Evolutionary conservation across 2,113 vertebrate genomes (phyloP), one percentile per base, ranked within the genome.

Genomic region (Rhineura floridana): DNA sequence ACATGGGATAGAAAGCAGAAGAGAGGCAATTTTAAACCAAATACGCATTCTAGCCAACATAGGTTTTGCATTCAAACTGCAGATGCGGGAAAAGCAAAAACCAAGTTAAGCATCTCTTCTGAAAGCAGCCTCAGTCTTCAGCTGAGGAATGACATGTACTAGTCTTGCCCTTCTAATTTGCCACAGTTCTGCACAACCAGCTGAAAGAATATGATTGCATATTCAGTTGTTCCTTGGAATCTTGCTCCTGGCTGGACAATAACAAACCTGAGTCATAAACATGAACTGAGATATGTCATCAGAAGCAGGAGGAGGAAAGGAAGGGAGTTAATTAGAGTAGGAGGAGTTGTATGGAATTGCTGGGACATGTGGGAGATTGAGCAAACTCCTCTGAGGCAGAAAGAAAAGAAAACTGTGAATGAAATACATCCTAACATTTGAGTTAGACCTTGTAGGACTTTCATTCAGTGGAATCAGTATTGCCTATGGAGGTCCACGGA

Each of bases 201-300:
- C 23, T 79, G 42, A 70, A 39, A 7, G 62, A 21, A 62, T 63
- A 44, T n/a, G 65, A 80, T 72, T 85, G 76, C 83, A 85, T 84
- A 62, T 85, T 78, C 81, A 46, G n/a, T 48, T 21, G 59, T 80
- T 30, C 39, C 76, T 79, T 50, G 48, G 62, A 89, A 79, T 84
- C 39, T 79, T 55, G 86, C 82, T 39, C 65, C 33, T 59, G 39
- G 83, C 50, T 84, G 52, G 81, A 80, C 33, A 80, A 52, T 13
- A 59, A 42, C 39, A 67, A 46, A 80, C 50, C 36, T 69, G 39
- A 80, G 30, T 72, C 55, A 48, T 63, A 80, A 89, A 84, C 85
- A 84, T 8, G 50, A 84, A 78, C 50, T 30, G 13, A 62, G 88
- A 63, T 62, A 44, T 78, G 39, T 79, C 63, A 59, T 50, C 78